Conservation (phyloP, 2,113 vertebrate genomes). For the Xiphophorus hellerii region DNA sequence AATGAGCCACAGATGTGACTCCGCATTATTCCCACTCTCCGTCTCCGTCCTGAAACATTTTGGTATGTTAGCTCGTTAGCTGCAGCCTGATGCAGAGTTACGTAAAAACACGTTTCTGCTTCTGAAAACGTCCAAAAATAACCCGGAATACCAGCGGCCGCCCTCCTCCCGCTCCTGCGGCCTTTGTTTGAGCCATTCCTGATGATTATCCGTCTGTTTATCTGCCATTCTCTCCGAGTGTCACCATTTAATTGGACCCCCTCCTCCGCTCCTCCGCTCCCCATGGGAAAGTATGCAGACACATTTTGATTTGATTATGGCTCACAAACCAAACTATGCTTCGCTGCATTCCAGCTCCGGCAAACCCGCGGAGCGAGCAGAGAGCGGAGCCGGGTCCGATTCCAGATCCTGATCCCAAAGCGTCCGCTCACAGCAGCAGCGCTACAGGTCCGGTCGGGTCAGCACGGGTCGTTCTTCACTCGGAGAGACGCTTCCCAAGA, state of each 20-base stretch:
- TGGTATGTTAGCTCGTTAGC: slow-evolving; percentile 60
- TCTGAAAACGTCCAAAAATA: slow-evolving; percentile 55
- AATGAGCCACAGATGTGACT: slow-evolving; percentile 23
- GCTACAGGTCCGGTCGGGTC: background rate
- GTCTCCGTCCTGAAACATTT: background rate
- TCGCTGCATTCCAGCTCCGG: slow-evolving; percentile 33
- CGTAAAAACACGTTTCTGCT: slow-evolving; percentile 41
- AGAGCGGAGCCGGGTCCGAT: slow-evolving; percentile 23
- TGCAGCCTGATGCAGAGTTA: slow-evolving; percentile 13
- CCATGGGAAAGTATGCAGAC: slow-evolving; percentile 75
- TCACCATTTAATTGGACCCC: slow-evolving; percentile 66
- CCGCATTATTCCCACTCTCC: background rate
- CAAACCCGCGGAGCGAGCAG: slow-evolving; percentile 11
- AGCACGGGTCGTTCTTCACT: background rate
- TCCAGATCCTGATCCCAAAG: slow-evolving; percentile 1
- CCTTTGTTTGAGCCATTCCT: slow-evolving; percentile 38
- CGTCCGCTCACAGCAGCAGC: background rate
- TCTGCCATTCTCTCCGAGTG: slow-evolving; percentile 42
- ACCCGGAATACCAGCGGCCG: slow-evolving; percentile 30
- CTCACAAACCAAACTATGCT: slow-evolving; percentile 61
- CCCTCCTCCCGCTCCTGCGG: slow-evolving; percentile 12
- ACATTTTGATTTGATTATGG: slow-evolving; percentile 72
- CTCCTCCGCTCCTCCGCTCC: slow-evolving; percentile 35
- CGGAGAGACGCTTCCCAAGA: background rate
- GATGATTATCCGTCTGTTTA: slow-evolving; percentile 46